These are phyloP conservation scores for Silurus glanis DNA, from an alignment of 2,113 vertebrate genomes.

Conservation along the genomic window DNA sequence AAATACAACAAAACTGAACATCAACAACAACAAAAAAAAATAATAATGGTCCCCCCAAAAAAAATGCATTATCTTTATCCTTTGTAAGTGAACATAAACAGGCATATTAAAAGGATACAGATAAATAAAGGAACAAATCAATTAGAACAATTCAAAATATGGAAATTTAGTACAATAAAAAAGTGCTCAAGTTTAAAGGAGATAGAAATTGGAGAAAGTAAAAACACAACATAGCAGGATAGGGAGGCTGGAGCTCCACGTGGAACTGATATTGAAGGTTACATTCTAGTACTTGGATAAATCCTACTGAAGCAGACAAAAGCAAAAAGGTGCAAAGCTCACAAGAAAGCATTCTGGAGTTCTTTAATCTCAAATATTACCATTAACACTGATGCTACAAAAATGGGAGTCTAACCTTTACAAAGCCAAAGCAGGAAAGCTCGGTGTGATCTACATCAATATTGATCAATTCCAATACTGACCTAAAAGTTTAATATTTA, in stretches of 20 bases:
- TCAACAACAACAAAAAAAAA: constrained; percentile 18
- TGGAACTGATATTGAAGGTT: constrained; percentile 3
- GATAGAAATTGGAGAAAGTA: constrained; percentile 24
- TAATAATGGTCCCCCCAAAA: constrained; percentile 24
- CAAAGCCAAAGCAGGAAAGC: constrained; percentile 16
- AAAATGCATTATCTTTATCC: constrained; percentile 18
- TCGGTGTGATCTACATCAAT: constrained; percentile 6
- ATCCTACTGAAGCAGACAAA: constrained; percentile 16
- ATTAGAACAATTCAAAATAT: constrained; percentile 17
- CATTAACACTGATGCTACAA: constrained; percentile 29
- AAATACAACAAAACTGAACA: constrained; percentile 27
- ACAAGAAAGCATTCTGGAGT: constrained; percentile 43
- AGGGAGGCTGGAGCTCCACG: neutral
- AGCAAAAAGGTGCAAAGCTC: constrained; percentile 38
- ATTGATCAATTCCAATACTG: constrained; percentile 39
- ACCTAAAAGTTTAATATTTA: constrained; percentile 9
- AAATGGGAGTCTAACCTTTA: neutral
- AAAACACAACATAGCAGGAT: neutral
- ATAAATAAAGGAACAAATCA: constrained; percentile 22
- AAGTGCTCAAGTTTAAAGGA: constrained; percentile 55
- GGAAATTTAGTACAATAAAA: constrained; percentile 49
- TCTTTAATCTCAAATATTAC: constrained; percentile 8
- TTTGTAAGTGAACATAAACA: constrained; percentile 41
- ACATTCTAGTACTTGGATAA: constrained; percentile 4
- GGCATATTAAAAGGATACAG: constrained; percentile 38